Conservation (phyloP, 2,888 invertebrate genomes). For the Willowsia nigromaculata region DNA sequence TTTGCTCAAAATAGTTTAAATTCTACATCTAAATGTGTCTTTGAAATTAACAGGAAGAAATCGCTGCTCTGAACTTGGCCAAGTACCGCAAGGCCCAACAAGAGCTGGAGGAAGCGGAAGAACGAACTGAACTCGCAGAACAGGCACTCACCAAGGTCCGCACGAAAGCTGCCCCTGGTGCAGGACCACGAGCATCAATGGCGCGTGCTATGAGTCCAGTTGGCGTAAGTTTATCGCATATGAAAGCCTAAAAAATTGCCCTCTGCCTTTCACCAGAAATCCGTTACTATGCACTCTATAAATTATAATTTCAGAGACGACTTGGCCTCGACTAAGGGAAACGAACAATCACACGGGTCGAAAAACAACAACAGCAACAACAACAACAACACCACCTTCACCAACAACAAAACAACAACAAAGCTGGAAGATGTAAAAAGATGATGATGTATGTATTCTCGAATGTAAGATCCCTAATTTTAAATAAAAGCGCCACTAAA, state of each 20-base stretch:
- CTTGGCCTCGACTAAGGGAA: constrained; percentile 39
- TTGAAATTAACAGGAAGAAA: constrained; percentile 86
- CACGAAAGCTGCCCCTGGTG: constrained; percentile 37
- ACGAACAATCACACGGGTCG: constrained; percentile 40
- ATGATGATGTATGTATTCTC: constrained; percentile 54
- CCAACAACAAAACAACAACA: background rate
- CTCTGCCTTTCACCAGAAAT: too few species aligned
- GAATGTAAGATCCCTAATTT: constrained; percentile 50
- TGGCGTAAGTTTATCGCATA: constrained; percentile 70
- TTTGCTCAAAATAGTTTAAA: too few species aligned
- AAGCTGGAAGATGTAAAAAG: constrained; percentile 35
- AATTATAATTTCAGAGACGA: constrained; percentile 35
- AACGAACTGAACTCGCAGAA: constrained; percentile 82
- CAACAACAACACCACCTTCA: background rate
- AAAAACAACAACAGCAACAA: constrained; percentile 5
- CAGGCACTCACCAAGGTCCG: constrained; percentile 26
- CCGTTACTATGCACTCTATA: background rate
- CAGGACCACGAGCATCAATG: constrained; percentile 57
- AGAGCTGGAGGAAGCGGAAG: constrained; percentile 97
- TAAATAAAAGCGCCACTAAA: constrained; percentile 46
- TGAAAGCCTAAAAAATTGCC: too few species aligned
- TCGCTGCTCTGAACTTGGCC: constrained; percentile 98
- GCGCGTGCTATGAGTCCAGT: constrained; percentile 72
- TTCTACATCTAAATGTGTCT: too few species aligned
- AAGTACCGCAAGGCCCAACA: constrained; percentile 99